A percentile compares a stretch with the other conserved stretches of the same genome.
These are phyloP conservation scores for Volucella zonaria DNA, from an alignment of 2,888 invertebrate genomes.

Conservation along the genomic window DNA sequence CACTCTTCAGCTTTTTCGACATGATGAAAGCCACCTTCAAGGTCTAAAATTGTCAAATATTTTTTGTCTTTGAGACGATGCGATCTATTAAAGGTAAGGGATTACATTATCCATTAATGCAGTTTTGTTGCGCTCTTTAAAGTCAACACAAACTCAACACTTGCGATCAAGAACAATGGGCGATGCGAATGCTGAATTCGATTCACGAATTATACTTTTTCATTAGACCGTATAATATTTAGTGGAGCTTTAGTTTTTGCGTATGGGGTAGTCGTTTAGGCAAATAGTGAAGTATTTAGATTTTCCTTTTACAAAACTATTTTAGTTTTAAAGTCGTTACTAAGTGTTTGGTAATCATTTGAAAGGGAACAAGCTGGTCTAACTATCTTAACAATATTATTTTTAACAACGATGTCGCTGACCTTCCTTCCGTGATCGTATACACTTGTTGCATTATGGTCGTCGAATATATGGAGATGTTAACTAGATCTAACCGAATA, in stretches of 20 bases:
- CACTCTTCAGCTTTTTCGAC: neutral
- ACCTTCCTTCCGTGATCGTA: too few relatives aligned
- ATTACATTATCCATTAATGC: neutral
- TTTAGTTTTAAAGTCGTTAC: too few relatives aligned
- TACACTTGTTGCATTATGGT: too few relatives aligned
- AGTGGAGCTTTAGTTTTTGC: neutral
- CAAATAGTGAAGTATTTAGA: neutral
- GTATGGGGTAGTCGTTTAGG: neutral
- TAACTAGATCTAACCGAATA: too few relatives aligned
- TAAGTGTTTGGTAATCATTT: too few relatives aligned
- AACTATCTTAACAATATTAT: constrained; percentile 4
- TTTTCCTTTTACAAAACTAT: too few relatives aligned
- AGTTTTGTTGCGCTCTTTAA: neutral
- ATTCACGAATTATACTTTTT: constrained; percentile 2
- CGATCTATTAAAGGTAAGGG: neutral
- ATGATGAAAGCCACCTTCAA: constrained; percentile 1
- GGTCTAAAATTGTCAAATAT: constrained; percentile 2
- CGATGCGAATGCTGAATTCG: neutral
- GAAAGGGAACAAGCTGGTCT: constrained; percentile 15
- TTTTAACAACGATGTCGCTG: too few relatives aligned
- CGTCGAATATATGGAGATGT: too few relatives aligned
- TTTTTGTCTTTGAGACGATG: neutral
- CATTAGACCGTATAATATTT: neutral
- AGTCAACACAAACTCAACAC: constrained; percentile 3
- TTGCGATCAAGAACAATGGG: constrained; percentile 5